Conservation (phyloP, 1,140 invertebrate genomes). For the Argopecten irradians region DNA sequence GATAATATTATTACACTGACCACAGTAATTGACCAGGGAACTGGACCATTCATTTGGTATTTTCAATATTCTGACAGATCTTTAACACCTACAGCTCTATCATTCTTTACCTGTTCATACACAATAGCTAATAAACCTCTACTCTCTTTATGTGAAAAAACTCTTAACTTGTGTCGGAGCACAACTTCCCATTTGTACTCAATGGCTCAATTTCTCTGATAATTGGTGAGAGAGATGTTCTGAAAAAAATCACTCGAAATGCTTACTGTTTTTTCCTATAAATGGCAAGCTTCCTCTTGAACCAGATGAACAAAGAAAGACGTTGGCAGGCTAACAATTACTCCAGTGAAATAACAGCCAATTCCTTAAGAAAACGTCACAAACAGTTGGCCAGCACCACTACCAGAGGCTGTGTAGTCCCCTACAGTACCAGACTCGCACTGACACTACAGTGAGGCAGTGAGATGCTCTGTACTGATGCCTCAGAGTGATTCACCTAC, state of each 20-base stretch:
- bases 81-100: background rate
- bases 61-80: background rate
- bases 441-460: background rate
- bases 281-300: background rate
- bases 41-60: background rate
- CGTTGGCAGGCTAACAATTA: background rate
- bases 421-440: background rate
- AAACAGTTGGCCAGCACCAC: background rate
- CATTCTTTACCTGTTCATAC: background rate
- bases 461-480: background rate
- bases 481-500: constrained; percentile 2
- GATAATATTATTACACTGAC: background rate
- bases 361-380: background rate
- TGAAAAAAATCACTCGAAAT: background rate
- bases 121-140: background rate
- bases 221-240: background rate
- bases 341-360: background rate
- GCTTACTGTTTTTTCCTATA: background rate
- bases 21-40: background rate
- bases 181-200: background rate
- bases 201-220: background rate
- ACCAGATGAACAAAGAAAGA: background rate
- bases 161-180: no score
- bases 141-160: background rate
- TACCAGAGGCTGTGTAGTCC: background rate